Base-by-base conservation (phyloP, 1,140 invertebrate species). In the Hylyphantes graminicola region DNA sequence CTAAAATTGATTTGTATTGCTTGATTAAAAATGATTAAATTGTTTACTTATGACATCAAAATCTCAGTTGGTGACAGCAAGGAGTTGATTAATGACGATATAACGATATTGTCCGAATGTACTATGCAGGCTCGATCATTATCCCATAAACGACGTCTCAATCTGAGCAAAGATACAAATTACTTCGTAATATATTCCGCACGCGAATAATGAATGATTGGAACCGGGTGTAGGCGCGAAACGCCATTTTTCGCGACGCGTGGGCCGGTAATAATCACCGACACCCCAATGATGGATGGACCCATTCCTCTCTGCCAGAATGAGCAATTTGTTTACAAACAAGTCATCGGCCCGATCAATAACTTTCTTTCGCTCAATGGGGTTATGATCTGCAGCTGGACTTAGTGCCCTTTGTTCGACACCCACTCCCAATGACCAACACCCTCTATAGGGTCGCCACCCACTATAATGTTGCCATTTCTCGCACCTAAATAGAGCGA, bases 311-410 rank as follows among this genome's bases (percentile, higher is more conserved):
- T 70, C 21, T 19, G 64, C 77, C 17, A 51, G 78, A 67, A 67
- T 81, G 78, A 81, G 72, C 80, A 83, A 83, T 83, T 83, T 83
- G 80, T 83, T 83, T 74, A 83, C 80, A 83, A 83, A 83, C 80
- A 83, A 83, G 80, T 54, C 35, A 72, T 72, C 68, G 67, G n/a
- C 70, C 55, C 65, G 15, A 81, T 81, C 68, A 72, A 81, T 81
- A 72, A 81, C 68, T 81, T 81, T 81, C 68, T 63, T 80, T 55
- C 50, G 8, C 48, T 80, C 51, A 68, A 73, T 81, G 53, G 50
- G 55, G 21, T 72, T 81, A 72, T 81, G 57, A 81, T 73, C 21
- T 51, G 78, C 78, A 81, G 78, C 78, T 81, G 78, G 78, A 72
- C 78, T 72, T 5, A 57, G 78, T 65, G 70, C 17, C 63, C 57